Conservation (phyloP, 2,888 invertebrate genomes). For the Steromphala cineraria region DNA sequence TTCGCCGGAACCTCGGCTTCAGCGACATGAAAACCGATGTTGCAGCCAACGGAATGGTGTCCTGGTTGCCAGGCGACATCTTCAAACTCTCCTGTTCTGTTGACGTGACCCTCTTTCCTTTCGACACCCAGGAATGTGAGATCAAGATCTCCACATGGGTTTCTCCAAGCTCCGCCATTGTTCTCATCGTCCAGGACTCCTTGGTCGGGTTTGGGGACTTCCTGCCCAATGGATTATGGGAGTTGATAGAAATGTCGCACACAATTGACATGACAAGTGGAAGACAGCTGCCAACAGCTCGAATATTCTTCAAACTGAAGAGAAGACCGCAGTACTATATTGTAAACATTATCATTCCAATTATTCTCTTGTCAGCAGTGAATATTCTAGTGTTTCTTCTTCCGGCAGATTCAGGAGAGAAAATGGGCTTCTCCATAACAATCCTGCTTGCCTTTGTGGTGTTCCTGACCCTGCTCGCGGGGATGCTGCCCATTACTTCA, state of each 20-base stretch:
- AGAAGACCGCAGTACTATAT: neutral
- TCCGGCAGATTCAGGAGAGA: conserved; percentile 29
- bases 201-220: no score
- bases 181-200: neutral
- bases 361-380: conserved; percentile 1
- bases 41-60: neutral
- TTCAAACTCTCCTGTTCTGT: neutral
- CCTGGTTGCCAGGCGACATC: neutral
- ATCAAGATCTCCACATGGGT: neutral
- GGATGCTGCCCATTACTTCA: conserved; percentile 7
- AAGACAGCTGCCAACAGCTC: neutral
- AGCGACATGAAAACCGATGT: neutral
- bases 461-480: neutral
- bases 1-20: neutral
- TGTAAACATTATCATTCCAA: conserved; percentile 12
- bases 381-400: conserved; percentile 17
- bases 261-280: neutral
- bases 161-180: neutral
- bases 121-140: neutral
- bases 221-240: neutral
- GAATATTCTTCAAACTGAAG: neutral
- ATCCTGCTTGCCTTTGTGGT: conserved; percentile 17
- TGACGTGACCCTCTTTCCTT: neutral
- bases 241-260: neutral
- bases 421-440: conserved; percentile 17